Evolutionary conservation across 2,888 invertebrate species (phyloP), one percentile per base, ranked within the genome.

Genomic region (Xylocampa areola): DNA sequence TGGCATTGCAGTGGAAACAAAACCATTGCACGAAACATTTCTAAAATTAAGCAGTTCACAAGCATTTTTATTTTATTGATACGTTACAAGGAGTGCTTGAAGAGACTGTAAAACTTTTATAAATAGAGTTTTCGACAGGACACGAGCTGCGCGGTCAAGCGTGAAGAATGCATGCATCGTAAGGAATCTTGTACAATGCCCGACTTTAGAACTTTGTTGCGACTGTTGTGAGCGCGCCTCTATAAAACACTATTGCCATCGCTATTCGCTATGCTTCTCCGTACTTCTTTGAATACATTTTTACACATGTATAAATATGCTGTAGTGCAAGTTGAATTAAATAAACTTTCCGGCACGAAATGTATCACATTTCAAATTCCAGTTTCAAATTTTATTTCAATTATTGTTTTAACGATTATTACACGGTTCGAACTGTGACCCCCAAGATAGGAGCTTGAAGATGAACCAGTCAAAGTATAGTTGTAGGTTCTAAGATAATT

Each of bases 91-190:
- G 67, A 52, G 43, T 52, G 51, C 43, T 39, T 33, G 47, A 32
- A 39, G 44, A 54, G 11, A 57, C 59, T 57, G 45, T 51, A 50
- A 51, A 62, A 60, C 45, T 65, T 37, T 43, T 44, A 49, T 61
- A 55, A 50, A 74, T 45, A 51, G 54, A 74, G 48, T 65, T 74
- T 59, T 66, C 60, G 40, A 71, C 53, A 44, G 63, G 60, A 70
- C 58, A 32, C 30, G 27, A 57, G 45, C 51, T 16, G 76, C 66
- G 76, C 75, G 73, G 75, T 80, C 80, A 79, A 79, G 79, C 82
- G 85, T 82, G 77, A 84, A 85, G 82, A 80, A 86, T 85, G 82
- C 80, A 83, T 78, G 84, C 73, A 72, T 70, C 79, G 71, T 77
- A 71, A 71, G 71, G 63, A 79, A 83, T 84, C 76, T 77, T 68